phyloP scores from a whole-genome alignment of 1,140 invertebrate genomes.

The Colletes latitarsis region DNA sequence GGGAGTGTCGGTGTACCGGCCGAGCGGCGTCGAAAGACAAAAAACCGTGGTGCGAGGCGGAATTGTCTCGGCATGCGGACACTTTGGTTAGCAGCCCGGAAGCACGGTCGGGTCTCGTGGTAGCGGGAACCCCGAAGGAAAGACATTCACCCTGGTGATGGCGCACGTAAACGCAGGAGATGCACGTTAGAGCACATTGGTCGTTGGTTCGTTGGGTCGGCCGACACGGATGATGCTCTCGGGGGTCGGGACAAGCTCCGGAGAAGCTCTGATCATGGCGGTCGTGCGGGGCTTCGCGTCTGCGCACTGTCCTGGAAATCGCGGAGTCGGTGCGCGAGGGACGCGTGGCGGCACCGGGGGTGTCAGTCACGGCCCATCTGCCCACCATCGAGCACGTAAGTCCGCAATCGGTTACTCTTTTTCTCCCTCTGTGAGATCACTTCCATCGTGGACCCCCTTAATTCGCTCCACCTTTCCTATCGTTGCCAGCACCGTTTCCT shows the following conservation, averaged over 20 bases:
- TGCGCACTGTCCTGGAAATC: constrained; percentile 58
- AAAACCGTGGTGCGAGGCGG: neutral
- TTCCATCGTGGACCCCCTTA: too few species aligned
- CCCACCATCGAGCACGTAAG: constrained; percentile 79
- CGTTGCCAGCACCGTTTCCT: too few species aligned
- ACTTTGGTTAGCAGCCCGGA: neutral
- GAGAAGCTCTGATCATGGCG: constrained; percentile 45
- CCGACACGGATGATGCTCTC: constrained; percentile 47
- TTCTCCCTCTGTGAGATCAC: neutral
- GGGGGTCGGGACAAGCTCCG: constrained; percentile 51
- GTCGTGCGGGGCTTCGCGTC: constrained; percentile 52
- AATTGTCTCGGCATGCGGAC: neutral
- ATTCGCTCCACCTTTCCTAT: neutral
- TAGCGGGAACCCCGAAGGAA: neutral
- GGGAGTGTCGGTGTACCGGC: too few species aligned
- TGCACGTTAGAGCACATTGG: constrained; percentile 42
- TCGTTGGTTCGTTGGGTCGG: constrained; percentile 34
- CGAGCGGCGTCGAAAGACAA: neutral
- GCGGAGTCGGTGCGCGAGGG: constrained; percentile 59
- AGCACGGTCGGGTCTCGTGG: neutral
- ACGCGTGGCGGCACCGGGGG: constrained; percentile 73
- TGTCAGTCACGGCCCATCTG: constrained; percentile 80
- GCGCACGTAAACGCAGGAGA: constrained; percentile 20
- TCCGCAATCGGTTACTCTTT: constrained; percentile 58
- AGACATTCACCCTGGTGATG: constrained; percentile 50